These are phyloP conservation scores for Saguinus imperator DNA, from an alignment of 2,113 vertebrate species.

Conservation along the genomic window DNA sequence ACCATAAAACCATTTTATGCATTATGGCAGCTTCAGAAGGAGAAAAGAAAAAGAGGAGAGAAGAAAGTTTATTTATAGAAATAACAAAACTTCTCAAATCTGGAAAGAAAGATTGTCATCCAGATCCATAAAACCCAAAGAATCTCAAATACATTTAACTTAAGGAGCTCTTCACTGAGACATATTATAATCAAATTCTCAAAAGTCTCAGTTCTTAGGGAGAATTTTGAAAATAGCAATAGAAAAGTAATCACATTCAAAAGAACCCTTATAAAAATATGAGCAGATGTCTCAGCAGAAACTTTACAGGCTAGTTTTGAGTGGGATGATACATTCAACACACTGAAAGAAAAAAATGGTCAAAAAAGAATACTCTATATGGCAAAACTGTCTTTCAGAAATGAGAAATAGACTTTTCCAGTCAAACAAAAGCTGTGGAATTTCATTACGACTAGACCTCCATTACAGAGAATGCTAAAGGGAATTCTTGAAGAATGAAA, in stretches of 20 bases:
- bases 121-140: neutral
- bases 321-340: neutral
- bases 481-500: neutral
- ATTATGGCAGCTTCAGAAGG: neutral
- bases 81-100: neutral
- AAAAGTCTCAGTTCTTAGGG: neutral
- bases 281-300: neutral
- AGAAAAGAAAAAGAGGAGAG: neutral
- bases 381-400: neutral
- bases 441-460: neutral
- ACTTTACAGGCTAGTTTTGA: neutral
- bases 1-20: neutral
- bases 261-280: neutral
- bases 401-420: neutral
- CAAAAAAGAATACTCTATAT: neutral
- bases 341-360: neutral
- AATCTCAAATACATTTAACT: neutral
- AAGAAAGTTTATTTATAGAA: neutral
- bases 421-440: neutral
- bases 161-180: neutral
- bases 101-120: neutral
- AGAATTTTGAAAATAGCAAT: neutral
- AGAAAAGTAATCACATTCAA: neutral
- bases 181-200: neutral
- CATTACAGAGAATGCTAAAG: neutral